Conservation (phyloP, 1,140 invertebrate species). For the Cardiocondyla obscurior region DNA sequence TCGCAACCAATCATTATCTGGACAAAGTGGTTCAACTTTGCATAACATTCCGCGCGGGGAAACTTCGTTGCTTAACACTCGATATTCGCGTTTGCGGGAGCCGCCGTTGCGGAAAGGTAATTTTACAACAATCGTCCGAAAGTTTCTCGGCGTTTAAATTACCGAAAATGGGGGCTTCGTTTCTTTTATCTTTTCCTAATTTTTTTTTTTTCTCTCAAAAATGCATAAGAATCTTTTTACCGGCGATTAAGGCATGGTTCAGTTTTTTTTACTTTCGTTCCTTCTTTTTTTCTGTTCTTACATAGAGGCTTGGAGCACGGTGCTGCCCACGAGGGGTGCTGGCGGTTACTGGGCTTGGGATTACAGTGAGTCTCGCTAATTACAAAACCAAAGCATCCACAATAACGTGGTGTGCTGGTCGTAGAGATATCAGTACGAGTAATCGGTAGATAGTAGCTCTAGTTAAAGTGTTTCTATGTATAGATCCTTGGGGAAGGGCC, state of each 20-base stretch:
- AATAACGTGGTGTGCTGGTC: slow-evolving; percentile 41
- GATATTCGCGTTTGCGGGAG: slow-evolving; percentile 12
- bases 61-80: slow-evolving; percentile 29
- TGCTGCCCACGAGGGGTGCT: slow-evolving; percentile 82
- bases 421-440: slow-evolving; percentile 60
- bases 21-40: slow-evolving; percentile 38
- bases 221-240: neutral
- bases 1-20: slow-evolving; percentile 25
- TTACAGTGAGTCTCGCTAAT: slow-evolving; percentile 81
- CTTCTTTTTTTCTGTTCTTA: slow-evolving; percentile 78
- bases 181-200: neutral
- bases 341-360: slow-evolving; percentile 82
- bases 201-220: neutral
- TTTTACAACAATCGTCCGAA: slow-evolving; percentile 28
- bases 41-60: neutral
- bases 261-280: slow-evolving; percentile 72
- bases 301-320: slow-evolving; percentile 83
- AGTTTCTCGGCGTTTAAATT: slow-evolving; percentile 27
- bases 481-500: slow-evolving; percentile 4
- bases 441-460: slow-evolving; percentile 63
- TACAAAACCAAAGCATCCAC: slow-evolving; percentile 58
- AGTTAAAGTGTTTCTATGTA: slow-evolving; percentile 1
- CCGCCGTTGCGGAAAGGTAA: neutral
- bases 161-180: neutral
- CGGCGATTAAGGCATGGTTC: slow-evolving; percentile 63